Base-by-base conservation (phyloP, 1,140 invertebrate species). In the Psix sp. region DNA sequence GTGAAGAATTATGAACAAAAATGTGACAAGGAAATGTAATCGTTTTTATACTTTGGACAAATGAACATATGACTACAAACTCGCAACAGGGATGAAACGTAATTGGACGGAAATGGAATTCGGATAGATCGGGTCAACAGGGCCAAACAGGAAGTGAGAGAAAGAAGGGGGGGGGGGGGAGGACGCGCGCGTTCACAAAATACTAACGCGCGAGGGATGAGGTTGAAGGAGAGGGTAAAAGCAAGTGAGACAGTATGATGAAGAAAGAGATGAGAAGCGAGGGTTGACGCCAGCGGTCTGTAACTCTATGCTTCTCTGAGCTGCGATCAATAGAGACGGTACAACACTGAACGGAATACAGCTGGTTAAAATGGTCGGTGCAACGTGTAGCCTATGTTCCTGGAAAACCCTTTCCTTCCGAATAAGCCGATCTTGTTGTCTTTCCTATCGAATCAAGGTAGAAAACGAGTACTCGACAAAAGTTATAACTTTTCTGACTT, bases 251-350 rank as follows among this genome's bases (percentile, higher is more conserved):
- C 35, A 43, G 51, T 40, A 46, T 51, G 46, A 68, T 33, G 65
- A 62, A 73, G 65, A 70, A 71, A 63, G 70, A 70, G 72, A 52
- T 48, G 73, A 52, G 59, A 65, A 48, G 70, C 71, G 67, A 75
- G 68, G 74, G 78, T 79, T 80, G 79, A 83, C 80, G 81, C 80
- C 80, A 82, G 78, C 81, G 76, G 81, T 77, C 79, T 83, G 81
- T 84, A 83, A 83, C 81, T 81, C 80, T 82, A 82, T 83, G 82
- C 82, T 77, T 77, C 82, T 79, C 78, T 81, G 77, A 80, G 82
- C 77, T 82, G 80, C 82, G 83, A 83, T 85, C 83, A 85, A 84
- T 84, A 83, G 81, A 83, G 76, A 78, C 79, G 80, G 77, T 79
- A 82, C 80, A 83, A 80, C 79, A 81, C 78, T 75, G 78, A 80